Base-by-base conservation (phyloP, 2,113 vertebrate genomes). In the Brienomyrus longianalis region DNA sequence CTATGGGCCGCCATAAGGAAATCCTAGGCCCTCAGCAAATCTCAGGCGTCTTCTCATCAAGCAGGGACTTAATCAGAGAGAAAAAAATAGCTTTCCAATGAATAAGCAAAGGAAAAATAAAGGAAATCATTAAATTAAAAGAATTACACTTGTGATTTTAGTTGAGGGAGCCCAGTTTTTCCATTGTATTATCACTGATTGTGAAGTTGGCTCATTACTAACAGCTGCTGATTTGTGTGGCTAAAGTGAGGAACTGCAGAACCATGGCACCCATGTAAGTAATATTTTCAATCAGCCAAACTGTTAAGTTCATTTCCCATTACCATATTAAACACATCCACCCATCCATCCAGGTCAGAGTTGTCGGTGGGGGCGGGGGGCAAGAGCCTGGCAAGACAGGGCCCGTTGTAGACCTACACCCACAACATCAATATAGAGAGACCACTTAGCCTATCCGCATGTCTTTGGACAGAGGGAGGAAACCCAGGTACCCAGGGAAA, bases 91-190 rank as follows among this genome's bases (percentile, higher is more conserved):
- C 35, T 80, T 43, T 80, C 74, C 74, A 80, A 80, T 80, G 35
- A 80, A 39, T 80, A 80, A 80, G 74, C 74, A 80, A 43, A 43
- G 74, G 74, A 80, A 35, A 80, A 80, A 80, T 70, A 70, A 70
- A 70, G 62, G 17, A 80, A 80, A 80, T n/a, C 4, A 74, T 13
- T 77, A 39, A 80, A 80, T 80, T 43, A 17, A 15, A 80, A 80
- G n/a, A 70, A 70, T 70, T 70, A 70, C 62, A 43, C 13, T 77
- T 15, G 31, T 80, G 74, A 80, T 80, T 35, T 80, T 80, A 80
- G 74, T 43, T 43, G 74, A 80, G 35, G 74, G 13, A 19, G 35
- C 35, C 35, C 35, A 80, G 35, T 13, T 80, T 39, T 80, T 80
- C 74, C 74, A 80, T 17, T 43, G 74, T 19, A 43, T 39, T 80